Evolutionary conservation across 2,113 vertebrate species (phyloP).

Genomic region (Desmodus rotundus): DNA sequence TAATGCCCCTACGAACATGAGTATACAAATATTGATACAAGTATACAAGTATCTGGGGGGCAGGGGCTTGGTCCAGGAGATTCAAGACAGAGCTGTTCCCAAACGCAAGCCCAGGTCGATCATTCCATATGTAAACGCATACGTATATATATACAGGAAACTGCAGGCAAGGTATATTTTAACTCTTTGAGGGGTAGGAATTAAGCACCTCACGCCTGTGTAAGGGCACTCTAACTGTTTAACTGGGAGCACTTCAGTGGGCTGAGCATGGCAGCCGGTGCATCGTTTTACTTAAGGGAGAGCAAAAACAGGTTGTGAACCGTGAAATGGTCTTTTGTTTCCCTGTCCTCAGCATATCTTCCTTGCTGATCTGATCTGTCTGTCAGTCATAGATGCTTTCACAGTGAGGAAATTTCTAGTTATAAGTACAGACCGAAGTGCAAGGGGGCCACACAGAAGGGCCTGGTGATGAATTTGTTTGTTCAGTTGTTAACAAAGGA

Average conservation of each 20-base stretch:
- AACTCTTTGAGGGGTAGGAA: background rate
- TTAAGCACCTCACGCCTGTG: background rate
- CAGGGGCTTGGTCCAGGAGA: background rate
- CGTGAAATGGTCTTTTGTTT: conserved; percentile 56
- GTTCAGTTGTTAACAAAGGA: conserved; percentile 61
- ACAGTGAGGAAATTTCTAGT: conserved; percentile 18
- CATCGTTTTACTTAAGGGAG: background rate
- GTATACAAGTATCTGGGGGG: background rate
- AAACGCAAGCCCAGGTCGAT: background rate
- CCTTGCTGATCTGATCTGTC: background rate
- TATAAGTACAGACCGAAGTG: background rate
- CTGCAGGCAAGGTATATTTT: background rate
- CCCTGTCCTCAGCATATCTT: background rate
- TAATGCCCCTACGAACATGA: background rate
- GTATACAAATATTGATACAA: background rate
- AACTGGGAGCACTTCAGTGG: background rate
- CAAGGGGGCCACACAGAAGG: conserved; percentile 25
- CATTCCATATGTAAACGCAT: background rate
- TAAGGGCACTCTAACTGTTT: background rate
- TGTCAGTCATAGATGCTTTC: conserved; percentile 36
- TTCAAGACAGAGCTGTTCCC: background rate
- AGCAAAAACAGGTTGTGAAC: background rate
- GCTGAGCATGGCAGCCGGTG: background rate
- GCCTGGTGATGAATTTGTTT: conserved; percentile 61
- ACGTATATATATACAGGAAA: background rate